Conservation (phyloP, 2,888 invertebrate species). For the Dasypogon diadema region DNA sequence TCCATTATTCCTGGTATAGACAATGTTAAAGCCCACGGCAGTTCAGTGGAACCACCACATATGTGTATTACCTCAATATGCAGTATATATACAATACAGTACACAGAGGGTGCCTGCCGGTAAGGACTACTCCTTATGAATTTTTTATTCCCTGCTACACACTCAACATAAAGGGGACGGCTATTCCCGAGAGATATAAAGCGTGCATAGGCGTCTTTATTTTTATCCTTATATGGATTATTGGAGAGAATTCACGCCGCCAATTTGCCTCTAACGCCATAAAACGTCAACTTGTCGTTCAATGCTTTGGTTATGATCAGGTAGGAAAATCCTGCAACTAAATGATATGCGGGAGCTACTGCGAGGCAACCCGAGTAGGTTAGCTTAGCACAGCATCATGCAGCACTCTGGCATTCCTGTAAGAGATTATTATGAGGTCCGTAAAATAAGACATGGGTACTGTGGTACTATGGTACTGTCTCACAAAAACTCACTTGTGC, state of each 20-base stretch:
- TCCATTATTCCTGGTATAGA: background rate
- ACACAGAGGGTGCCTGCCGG: background rate
- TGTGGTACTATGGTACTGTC: no score
- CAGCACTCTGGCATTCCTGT: background rate
- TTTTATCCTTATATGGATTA: background rate
- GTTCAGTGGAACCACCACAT: background rate
- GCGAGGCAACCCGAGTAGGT: background rate
- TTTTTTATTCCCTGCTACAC: background rate
- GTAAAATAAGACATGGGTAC: background rate
- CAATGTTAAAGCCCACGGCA: background rate
- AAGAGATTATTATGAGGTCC: background rate
- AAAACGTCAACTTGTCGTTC: background rate
- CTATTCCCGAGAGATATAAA: no score
- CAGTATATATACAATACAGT: background rate
- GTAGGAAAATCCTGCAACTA: background rate
- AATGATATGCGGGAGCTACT: background rate
- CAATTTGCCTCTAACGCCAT: background rate
- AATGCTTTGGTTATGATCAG: background rate
- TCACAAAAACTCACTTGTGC: background rate
- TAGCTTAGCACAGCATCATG: background rate
- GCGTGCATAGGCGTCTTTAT: no score
- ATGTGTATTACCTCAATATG: no score
- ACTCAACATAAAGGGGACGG: no score
- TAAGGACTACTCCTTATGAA: background rate
- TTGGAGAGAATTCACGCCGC: background rate